Percentiles rank a stretch among this genome's conserved stretches.
These are phyloP conservation scores for Dioctria rufipes DNA, from an alignment of 2,888 invertebrate species.

Conservation along the genomic window DNA sequence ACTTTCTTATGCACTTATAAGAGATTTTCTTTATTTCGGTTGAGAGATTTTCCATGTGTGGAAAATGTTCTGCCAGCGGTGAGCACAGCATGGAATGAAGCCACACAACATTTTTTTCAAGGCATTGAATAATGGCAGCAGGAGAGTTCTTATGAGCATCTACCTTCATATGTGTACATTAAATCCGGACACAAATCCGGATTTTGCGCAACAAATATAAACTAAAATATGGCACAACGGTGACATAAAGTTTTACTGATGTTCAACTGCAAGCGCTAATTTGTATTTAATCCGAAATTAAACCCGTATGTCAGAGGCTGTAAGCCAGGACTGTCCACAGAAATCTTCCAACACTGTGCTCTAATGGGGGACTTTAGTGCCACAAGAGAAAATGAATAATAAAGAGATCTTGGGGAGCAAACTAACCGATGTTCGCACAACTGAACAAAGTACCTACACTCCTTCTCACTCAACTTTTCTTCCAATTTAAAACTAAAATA, in stretches of 20 bases:
- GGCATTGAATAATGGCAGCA: not conserved
- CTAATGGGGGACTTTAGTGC: not conserved
- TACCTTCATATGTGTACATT: not conserved
- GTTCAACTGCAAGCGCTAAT: not conserved
- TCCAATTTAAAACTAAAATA: not conserved
- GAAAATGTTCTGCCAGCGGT: not conserved
- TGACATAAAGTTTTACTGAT: not conserved
- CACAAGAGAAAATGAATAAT: not conserved
- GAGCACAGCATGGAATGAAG: conserved; percentile 10
- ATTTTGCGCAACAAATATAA: not conserved
- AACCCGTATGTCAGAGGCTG: not conserved
- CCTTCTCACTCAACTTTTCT: not conserved
- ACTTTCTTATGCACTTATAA: conserved; percentile 14
- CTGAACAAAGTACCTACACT: not conserved
- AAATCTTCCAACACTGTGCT: not conserved
- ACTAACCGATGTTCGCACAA: not conserved
- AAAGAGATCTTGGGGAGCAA: not conserved
- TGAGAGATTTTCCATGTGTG: conserved; percentile 14
- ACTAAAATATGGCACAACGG: not conserved
- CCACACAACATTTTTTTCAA: not conserved
- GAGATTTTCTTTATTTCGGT: conserved; percentile 12
- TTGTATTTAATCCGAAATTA: not conserved
- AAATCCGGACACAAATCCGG: too few relatives aligned
- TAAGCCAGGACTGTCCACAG: not conserved
- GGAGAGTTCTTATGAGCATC: not conserved